Conservation (phyloP, 1,140 invertebrate genomes). For the Agrypnia vestita region DNA sequence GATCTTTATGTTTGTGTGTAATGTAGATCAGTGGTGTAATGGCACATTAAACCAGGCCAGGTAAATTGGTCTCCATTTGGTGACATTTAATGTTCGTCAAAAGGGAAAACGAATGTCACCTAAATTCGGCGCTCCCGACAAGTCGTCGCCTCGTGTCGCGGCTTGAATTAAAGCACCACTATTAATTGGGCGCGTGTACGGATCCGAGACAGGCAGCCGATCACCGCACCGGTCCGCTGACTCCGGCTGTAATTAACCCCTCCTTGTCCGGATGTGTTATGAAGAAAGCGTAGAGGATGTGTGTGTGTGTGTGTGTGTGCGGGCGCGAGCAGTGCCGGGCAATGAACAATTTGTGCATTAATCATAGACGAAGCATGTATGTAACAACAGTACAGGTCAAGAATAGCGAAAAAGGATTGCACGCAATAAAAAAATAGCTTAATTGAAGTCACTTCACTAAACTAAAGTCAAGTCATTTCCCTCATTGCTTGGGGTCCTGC, state of each 20-base stretch:
- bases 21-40: too few relatives aligned
- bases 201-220: background rate
- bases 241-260: constrained; percentile 24
- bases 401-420: background rate
- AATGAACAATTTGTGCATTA: background rate
- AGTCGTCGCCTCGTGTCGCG: background rate
- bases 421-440: too few relatives aligned
- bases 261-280: constrained; percentile 49
- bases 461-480: too few relatives aligned
- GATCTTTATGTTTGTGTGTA: too few relatives aligned
- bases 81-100: too few relatives aligned
- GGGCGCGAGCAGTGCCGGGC: constrained; percentile 9
- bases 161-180: background rate
- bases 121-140: too few relatives aligned
- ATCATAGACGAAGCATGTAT: constrained; percentile 26
- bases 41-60: too few relatives aligned
- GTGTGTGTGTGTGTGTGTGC: background rate
- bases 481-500: too few relatives aligned
- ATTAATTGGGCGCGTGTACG: background rate
- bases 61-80: too few relatives aligned
- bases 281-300: constrained; percentile 52
- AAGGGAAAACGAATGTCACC: too few relatives aligned
- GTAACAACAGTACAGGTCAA: background rate
- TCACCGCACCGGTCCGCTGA: constrained; percentile 11
- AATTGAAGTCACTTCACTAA: too few relatives aligned